phyloP scores from a whole-genome alignment of 2,797 vertebrate species.

The Orientallactaga sibirica region DNA sequence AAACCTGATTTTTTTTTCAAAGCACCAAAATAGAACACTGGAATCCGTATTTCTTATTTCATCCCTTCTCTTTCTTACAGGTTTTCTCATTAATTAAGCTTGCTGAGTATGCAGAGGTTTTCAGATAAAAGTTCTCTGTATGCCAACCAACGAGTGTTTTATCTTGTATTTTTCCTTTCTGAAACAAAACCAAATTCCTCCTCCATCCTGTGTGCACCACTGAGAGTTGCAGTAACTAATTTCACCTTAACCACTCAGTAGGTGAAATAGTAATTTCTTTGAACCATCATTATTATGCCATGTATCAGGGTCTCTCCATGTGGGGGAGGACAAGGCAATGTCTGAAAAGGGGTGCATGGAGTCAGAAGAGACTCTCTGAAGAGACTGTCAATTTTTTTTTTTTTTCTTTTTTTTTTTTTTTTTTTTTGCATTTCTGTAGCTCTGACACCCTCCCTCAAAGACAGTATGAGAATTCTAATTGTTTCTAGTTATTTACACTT shows the following conservation, averaged over 20 bases:
- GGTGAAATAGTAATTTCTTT: slow-evolving; percentile 66
- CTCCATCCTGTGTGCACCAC: slow-evolving; percentile 37
- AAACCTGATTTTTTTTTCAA: slow-evolving; percentile 60
- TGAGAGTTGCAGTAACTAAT: slow-evolving; percentile 69
- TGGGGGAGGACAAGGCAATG: slow-evolving; percentile 53
- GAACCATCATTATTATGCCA: slow-evolving; percentile 57
- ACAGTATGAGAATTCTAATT: slow-evolving; percentile 59
- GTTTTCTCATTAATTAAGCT: slow-evolving; percentile 71
- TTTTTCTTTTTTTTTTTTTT: not conserved
- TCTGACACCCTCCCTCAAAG: not conserved
- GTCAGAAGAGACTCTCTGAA: slow-evolving; percentile 35
- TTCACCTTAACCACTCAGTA: slow-evolving; percentile 74
- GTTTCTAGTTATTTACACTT: slow-evolving; percentile 47
- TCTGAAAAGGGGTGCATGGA: slow-evolving; percentile 28
- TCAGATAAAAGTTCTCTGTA: slow-evolving; percentile 25
- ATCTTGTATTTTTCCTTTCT: slow-evolving; percentile 61
- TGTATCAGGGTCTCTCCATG: slow-evolving; percentile 22
- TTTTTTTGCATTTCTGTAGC: not conserved
- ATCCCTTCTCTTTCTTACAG: slow-evolving; percentile 37
- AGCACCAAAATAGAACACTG: slow-evolving; percentile 46
- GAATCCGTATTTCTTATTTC: slow-evolving; percentile 41
- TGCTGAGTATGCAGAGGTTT: slow-evolving; percentile 25
- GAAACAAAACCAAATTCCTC: slow-evolving; percentile 69
- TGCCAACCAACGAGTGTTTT: slow-evolving; percentile 38
- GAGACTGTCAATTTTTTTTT: slow-evolving; percentile 11